phyloP scores from a whole-genome alignment of 2,113 vertebrate species.

The human (Homo sapiens) region GRCh38 chr5:3774501-3775000 shows the following conservation, averaged over 20 bases:
- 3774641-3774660: background rate
- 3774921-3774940: background rate
- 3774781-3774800: background rate
- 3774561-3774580: background rate
- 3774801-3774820: background rate
- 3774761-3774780: no score
- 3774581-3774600: background rate
- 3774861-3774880: no score
- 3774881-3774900: background rate
- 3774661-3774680: background rate
- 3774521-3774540: background rate
- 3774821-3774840: no score
- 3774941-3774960: no score
- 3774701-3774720: rapidly evolving
- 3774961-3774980: background rate
- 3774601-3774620: rapidly evolving
- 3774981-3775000: background rate
- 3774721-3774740: rapidly evolving
- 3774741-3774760: no score
- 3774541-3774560: background rate
- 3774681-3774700: background rate
- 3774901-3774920: rapidly evolving
- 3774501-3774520: background rate
- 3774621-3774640: no score
- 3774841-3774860: background rate